Percentiles rank a stretch among this genome's conserved stretches.
phyloP scores from a whole-genome alignment of 1,140 invertebrate species.

The Zaprionus kolodkinae region DNA sequence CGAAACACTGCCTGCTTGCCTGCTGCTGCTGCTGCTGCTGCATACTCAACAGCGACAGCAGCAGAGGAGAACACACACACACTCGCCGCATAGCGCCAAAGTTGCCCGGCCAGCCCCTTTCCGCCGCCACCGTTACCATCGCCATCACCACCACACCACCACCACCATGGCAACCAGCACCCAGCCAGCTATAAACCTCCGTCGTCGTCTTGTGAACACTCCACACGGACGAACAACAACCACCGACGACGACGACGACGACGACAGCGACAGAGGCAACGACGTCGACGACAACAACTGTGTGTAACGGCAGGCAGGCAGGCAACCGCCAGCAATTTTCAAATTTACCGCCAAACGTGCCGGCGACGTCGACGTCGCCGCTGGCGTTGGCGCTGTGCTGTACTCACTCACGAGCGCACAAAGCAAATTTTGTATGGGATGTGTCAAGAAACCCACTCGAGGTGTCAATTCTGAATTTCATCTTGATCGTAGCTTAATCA shows the following conservation, averaged over 20 bases:
- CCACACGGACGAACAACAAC: slow-evolving; percentile 34
- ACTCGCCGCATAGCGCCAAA: slow-evolving; percentile 51
- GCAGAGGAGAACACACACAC: slow-evolving; percentile 23
- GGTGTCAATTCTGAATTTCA: slow-evolving; percentile 57
- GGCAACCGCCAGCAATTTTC: slow-evolving; percentile 75
- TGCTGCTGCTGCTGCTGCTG: not conserved
- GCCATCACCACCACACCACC: not conserved
- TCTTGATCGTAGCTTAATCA: slow-evolving; percentile 59
- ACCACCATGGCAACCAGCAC: slow-evolving; percentile 5
- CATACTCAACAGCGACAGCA: slow-evolving; percentile 63
- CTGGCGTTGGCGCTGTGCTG: slow-evolving; percentile 40
- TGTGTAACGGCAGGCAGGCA: slow-evolving; percentile 22
- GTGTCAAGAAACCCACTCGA: slow-evolving; percentile 84
- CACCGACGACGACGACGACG: slow-evolving; percentile 25
- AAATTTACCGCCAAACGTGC: slow-evolving; percentile 84
- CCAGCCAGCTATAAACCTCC: slow-evolving; percentile 23
- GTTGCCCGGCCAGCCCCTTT: slow-evolving; percentile 24
- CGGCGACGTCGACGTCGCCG: slow-evolving; percentile 56
- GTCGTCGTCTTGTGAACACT: slow-evolving; percentile 19
- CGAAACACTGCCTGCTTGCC: slow-evolving; percentile 46
- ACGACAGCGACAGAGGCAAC: slow-evolving; percentile 3
- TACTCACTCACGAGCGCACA: slow-evolving; percentile 75
- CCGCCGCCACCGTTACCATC: not conserved
- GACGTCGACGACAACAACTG: slow-evolving; percentile 45
- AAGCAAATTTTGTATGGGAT: slow-evolving; percentile 83